phyloP scores from a whole-genome alignment of 2,113 vertebrate genomes.

The Hypomesus transpacificus region DNA sequence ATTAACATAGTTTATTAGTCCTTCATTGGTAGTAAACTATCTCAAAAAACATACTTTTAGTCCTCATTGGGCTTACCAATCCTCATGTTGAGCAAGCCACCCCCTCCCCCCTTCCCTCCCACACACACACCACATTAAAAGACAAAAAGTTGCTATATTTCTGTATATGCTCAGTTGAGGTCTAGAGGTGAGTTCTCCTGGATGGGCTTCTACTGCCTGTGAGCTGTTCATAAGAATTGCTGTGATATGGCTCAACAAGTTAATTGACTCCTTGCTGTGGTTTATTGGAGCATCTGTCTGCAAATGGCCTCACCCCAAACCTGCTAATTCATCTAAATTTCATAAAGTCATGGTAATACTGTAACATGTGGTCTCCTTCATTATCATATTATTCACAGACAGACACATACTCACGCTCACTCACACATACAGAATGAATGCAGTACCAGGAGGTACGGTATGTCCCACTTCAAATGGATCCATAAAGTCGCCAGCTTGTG shows the following conservation, averaged over 20 bases:
- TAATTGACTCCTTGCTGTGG: constrained; percentile 63
- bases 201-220: constrained; percentile 10
- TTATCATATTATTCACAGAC: constrained; percentile 37
- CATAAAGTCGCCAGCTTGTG: background rate
- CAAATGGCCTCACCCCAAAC: constrained; percentile 62
- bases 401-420: constrained; percentile 20
- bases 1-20: too few species aligned
- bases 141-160: too few species aligned
- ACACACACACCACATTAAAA: too few species aligned
- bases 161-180: constrained; percentile 28
- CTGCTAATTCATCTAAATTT: constrained; percentile 66
- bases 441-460: background rate
- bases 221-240: constrained; percentile 28
- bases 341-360: constrained; percentile 55
- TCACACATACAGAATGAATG: constrained; percentile 5
- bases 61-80: too few species aligned
- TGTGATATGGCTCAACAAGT: constrained; percentile 52
- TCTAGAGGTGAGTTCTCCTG: constrained; percentile 9
- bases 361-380: constrained; percentile 46
- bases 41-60: too few species aligned
- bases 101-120: too few species aligned
- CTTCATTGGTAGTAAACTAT: too few species aligned
- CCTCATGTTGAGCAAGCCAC: too few species aligned
- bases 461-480: background rate
- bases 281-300: constrained; percentile 63